phyloP scores from a whole-genome alignment of 2,113 vertebrate genomes.

The Parotia lawesii region DNA sequence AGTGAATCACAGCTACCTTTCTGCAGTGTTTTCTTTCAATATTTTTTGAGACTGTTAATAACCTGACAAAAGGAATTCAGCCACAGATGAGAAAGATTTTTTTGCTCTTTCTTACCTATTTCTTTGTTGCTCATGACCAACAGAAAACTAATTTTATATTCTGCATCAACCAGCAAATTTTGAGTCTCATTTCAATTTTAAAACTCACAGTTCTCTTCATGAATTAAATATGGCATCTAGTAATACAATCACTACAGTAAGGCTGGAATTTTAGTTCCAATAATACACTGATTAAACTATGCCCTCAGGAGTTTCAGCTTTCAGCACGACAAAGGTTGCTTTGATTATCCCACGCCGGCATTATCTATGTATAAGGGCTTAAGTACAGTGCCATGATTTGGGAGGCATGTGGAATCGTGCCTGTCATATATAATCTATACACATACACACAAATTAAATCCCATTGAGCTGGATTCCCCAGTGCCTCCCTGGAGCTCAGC shows the following conservation, averaged over 20 bases:
- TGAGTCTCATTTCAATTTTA: constrained; percentile 18
- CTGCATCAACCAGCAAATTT: constrained; percentile 11
- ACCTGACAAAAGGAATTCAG: neutral
- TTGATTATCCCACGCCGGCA: constrained; percentile 32
- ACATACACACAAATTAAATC: constrained; percentile 18
- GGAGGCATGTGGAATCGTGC: constrained; percentile 34
- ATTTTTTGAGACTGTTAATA: neutral
- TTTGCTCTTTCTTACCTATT: neutral
- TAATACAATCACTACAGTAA: neutral
- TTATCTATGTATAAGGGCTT: constrained; percentile 10
- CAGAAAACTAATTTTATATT: constrained; percentile 19
- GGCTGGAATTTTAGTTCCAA: constrained; percentile 32
- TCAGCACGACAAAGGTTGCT: constrained; percentile 48
- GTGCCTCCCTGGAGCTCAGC: constrained; percentile 48
- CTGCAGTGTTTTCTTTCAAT: neutral
- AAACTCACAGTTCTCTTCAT: neutral
- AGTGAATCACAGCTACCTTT: neutral
- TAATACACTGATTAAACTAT: constrained; percentile 52
- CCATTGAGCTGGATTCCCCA: constrained; percentile 39
- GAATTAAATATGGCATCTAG: constrained; percentile 54
- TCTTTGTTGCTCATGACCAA: neutral
- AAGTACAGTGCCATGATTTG: constrained; percentile 7
- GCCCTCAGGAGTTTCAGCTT: constrained; percentile 36
- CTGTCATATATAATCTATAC: constrained; percentile 36
- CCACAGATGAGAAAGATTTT: neutral